Base-by-base conservation (phyloP, 2,113 vertebrate genomes). In the Triplophysa rosa region DNA sequence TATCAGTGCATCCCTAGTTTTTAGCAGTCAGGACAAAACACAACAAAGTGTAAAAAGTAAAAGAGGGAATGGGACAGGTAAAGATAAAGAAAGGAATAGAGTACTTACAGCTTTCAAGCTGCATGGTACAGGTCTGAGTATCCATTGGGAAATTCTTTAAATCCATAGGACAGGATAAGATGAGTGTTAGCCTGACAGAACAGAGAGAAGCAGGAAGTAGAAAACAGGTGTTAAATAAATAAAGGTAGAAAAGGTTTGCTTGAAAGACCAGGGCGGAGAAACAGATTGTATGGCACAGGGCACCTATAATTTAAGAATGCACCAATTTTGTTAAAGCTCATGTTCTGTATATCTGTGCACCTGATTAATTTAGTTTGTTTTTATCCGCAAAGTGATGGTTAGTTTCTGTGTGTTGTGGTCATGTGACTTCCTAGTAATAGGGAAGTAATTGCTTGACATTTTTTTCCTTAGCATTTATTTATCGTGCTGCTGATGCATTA, bases 121-220 rank as follows among this genome's bases (percentile, higher is more conserved):
- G 95, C 96, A 97, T 98, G 5, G 94, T 95, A 87, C 95, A 98
- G 0, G 95, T 98, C 90, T 98, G 96, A 89, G 95, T 96, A 85
- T 98, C 96, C 96, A 97, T 97, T 75, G 96, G 96, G 89, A 98
- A 98, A 90, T 98, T 97, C 93, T 97, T 97, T 90, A 98, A 95
- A 87, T 98, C 95, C 96, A 97, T 98, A 69, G 95, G 96, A 87
- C 96, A 98, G 87, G 95, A 97, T 72, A 98, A 91, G 91, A 93
- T 94, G 86, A 98, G 89, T 92, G 96, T 97, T 88, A 84, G 86
- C 82, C 45, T 83, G 80, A 88, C 82, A 83, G 78, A 87, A 79
- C 89, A 86, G 29, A 40, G 66, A 40, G n/a, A 47, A 67, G 81
- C 63, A 87, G 78, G 86, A 82, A 82, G 67, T 84, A 76, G 26